Base-by-base conservation (phyloP, 2,113 vertebrate species). In the Turdus rufiventris region DNA sequence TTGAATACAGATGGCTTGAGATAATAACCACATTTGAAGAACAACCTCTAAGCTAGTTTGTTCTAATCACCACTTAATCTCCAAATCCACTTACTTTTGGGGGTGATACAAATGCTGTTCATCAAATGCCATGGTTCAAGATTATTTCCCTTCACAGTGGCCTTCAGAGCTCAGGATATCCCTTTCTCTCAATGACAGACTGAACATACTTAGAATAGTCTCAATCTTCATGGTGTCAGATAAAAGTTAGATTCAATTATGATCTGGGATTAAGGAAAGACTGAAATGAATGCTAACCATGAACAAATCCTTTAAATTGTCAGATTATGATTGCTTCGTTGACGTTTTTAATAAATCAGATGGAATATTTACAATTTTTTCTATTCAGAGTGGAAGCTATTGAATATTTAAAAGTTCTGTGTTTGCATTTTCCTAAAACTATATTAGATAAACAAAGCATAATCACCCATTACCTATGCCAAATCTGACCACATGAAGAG, bases 311-410 rank as follows among this genome's bases (percentile, higher is more conserved):
- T 79, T 89, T 80, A 89, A 93, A 83, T 85, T 88, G 51, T 63
- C 60, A 91, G n/a, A 83, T 91, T 91, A 77, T 34, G 40, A n/a
- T 73, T 86, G 26, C 45, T 95, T 81, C 82, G 16, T 87, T 87
- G 71, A 63, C 82, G 48, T 67, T 19, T 88, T 88, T 80, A 94
- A 89, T 74, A 85, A 91, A 85, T 85, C 72, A 77, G 24, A 29
- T n/a, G 67, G 21, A 54, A 63, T 83, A 88, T 88, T 96, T 90
- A 67, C 36, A 74, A n/a, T n/a, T 89, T 88, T 76, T 89, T 80
- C 18, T 83, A 33, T 85, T 90, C 56, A 57, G 25, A 95, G 70
- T 54, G n/a, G 68, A 85, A 91, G 63, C 36, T 60, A 38, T 1
- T 93, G 43, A 91, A 91, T 88, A 88, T 90, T 88, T 96, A 73